phyloP scores from a whole-genome alignment of 2,797 vertebrate species.

The Molossus alvarezi region DNA sequence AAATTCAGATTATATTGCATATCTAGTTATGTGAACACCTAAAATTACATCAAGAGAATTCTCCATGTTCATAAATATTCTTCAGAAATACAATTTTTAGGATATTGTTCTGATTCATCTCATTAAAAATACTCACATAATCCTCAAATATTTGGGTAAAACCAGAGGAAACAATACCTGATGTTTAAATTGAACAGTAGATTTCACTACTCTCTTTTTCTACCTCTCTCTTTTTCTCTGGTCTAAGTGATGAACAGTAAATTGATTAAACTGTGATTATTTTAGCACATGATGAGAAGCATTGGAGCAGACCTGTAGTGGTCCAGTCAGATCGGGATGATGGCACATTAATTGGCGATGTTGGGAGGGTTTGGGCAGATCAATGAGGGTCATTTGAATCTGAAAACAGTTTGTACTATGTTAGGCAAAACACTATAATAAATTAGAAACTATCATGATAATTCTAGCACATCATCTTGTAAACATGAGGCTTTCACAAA shows the following conservation, averaged over 20 bases:
- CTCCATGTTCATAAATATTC: constrained; percentile 1
- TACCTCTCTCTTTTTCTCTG: not conserved
- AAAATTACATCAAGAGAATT: constrained; percentile 45
- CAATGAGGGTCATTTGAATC: not conserved
- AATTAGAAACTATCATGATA: constrained; percentile 34
- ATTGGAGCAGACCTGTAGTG: not conserved
- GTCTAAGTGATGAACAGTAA: not conserved
- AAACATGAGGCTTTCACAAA: constrained; percentile 53
- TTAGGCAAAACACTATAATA: not conserved
- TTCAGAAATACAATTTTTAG: constrained; percentile 67
- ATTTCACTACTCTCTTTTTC: constrained; percentile 58
- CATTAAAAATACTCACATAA: not conserved
- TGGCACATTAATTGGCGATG: not conserved
- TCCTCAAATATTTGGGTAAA: constrained; percentile 22
- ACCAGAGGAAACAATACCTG: not conserved
- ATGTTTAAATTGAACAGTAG: not conserved
- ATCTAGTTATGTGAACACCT: not conserved
- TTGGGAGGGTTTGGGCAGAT: not conserved
- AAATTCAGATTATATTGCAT: constrained; percentile 45
- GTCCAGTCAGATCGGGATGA: not conserved
- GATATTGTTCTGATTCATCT: not conserved
- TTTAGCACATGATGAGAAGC: not conserved
- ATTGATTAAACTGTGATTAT: not conserved
- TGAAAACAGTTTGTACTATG: not conserved
- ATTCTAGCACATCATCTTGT: not conserved